phyloP scores from a whole-genome alignment of 2,113 vertebrate genomes.

The Elaphurus davidianus region DNA sequence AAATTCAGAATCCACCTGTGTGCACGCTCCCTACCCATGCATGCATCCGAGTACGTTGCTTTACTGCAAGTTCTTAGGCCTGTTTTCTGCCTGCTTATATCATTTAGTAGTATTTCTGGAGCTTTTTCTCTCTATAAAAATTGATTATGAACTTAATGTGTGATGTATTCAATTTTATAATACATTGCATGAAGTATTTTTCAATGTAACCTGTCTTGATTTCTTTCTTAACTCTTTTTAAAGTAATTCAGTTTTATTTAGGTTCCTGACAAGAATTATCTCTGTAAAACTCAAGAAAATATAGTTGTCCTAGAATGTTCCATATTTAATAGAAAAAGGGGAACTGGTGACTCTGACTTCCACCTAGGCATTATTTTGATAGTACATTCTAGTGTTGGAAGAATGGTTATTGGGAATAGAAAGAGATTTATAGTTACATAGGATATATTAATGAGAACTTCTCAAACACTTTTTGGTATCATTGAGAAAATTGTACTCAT shows the following conservation, averaged over 20 bases:
- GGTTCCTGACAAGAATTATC: conserved; percentile 25
- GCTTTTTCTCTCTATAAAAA: neutral
- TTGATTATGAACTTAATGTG: neutral
- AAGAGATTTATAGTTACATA: neutral
- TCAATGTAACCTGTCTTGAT: conserved; percentile 28
- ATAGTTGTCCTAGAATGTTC: conserved; percentile 1
- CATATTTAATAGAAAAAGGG: neutral
- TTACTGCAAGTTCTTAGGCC: neutral
- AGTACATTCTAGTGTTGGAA: neutral
- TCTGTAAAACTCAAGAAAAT: conserved; percentile 49
- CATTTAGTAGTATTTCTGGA: neutral
- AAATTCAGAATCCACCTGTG: neutral
- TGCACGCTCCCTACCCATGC: conserved; percentile 66
- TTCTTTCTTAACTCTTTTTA: conserved; percentile 42
- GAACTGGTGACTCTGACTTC: neutral
- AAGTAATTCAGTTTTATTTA: conserved; percentile 36
- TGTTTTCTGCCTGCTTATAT: neutral
- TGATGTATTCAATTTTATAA: conserved; percentile 21
- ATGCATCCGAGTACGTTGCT: conserved; percentile 21
- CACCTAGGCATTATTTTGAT: neutral
- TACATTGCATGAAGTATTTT: conserved; percentile 46
- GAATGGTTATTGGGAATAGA: neutral
- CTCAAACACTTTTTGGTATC: neutral
- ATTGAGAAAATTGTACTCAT: neutral
- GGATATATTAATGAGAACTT: neutral